Evolutionary conservation across 1,140 invertebrate species (phyloP), one percentile per base, ranked within the genome.

Genomic region (Drosophila serrata): DNA sequence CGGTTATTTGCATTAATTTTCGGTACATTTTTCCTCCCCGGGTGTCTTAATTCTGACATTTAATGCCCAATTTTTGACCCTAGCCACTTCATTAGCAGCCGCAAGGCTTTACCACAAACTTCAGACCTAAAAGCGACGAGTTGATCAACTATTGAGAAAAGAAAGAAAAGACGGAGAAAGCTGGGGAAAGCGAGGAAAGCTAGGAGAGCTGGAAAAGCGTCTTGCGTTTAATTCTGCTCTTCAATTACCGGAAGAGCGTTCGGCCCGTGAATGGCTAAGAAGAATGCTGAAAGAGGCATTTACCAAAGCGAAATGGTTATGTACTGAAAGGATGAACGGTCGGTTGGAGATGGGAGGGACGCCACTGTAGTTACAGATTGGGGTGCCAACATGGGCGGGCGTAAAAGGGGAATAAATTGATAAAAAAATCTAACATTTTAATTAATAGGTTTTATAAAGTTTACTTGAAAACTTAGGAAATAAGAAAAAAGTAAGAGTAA

Each of bases 1-100:
- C 80, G 86, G 85, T 65, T 88, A 88, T 88, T 88, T 88, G 85
- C 77, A 90, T 90, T 90, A 85, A 85, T 88, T 82, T 82, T 70
- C 75, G 69, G 63, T 73, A 42, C 73, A 79, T 77, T 76, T 60
- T 58, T 49, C 42, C 68, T 70, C 43, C 62, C 79, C 79, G 63
- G 84, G 84, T 87, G 82, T 88, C 82, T 87, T 84, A 62, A 87
- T 88, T 87, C 64, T 73, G 84, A 77, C 82, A 87, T 88, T 87
- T 60, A 88, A 87, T 76, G 64, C 63, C 33, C 5, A 6, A 37
- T 55, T 9, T 65, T 65, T 60, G 57, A 84, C 57, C 80, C 57
- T 27, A 59, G 62, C 46, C 59, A 87, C 82, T 87, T 80, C 67
- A 87, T 87, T 87, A 88, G 80, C 72, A 40, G 74, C 37, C 61